Base-by-base conservation (phyloP, 2,113 vertebrate species). In the Verasper variegatus region DNA sequence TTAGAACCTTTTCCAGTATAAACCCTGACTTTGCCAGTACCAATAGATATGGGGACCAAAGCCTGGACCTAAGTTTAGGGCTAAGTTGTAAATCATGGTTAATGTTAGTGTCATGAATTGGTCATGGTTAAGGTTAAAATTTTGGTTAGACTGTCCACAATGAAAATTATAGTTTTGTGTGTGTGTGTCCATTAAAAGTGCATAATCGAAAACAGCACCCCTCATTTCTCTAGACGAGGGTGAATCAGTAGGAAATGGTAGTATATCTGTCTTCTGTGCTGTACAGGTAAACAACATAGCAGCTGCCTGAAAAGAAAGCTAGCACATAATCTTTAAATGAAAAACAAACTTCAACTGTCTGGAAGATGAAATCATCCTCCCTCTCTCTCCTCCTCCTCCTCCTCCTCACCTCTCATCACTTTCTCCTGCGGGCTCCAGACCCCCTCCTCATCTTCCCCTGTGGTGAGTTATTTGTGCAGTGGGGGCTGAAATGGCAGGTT, bases 391-490 rank as follows among this genome's bases (percentile, higher is more conserved):
- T 17, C 21, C 37, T 45, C 57, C 27, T 11, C 45, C 31, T 59
- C 14, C 11, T n/a, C 21, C 45, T 52, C 57, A 3, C 35, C 55
- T 64, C 59, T 62, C 80, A 66, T 78, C 70, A 49, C 67, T 55
- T 62, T 60, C 55, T 60, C 73, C 2, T 31, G 21, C 31, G 24
- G 54, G 47, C 71, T 62, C 24, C 18, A 78, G 45, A 64, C 57
- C 42, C 71, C 49, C 27, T 63, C 60, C 26, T 70, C 68, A 49
- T 66, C 49, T 45, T 65, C 65, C 61, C 54, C 65, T 67, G 62
- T 65, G 76, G 80, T 77, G 70, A 84, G 71, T 86, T 78, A 79
- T 87, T 78, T 82, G 85, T 78, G 64, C 61, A 27, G 60, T 13
- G 52, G 60, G 73, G 62, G 67, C 54, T 76, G 15, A 51, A 81